These are phyloP conservation scores for Polydesmus complanatus DNA, from an alignment of 2,888 invertebrate genomes.

Conservation along the genomic window DNA sequence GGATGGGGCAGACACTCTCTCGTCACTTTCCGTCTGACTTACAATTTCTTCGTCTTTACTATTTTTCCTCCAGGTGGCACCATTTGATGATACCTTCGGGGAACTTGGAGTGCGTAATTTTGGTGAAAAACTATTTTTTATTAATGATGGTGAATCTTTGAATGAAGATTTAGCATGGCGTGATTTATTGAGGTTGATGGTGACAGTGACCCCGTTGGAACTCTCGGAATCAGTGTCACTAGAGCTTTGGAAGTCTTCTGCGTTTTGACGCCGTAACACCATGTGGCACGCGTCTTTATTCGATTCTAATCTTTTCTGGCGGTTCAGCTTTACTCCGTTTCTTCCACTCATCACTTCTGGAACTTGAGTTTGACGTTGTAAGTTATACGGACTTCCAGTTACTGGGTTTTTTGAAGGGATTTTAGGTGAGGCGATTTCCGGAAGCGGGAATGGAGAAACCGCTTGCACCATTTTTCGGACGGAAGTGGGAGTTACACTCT, in stretches of 20 bases:
- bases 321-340: background rate
- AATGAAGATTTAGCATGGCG: background rate
- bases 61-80: background rate
- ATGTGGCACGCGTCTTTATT: background rate
- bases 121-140: no score
- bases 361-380: background rate
- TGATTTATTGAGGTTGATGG: background rate
- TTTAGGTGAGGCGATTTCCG: background rate
- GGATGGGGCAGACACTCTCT: background rate
- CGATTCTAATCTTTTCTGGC: background rate
- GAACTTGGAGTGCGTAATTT: background rate
- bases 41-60: background rate
- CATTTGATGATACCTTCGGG: background rate
- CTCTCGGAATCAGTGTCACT: slow-evolving; percentile 12
- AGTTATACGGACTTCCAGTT: background rate
- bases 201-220: slow-evolving; percentile 6
- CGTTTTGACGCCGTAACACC: slow-evolving; percentile 4
- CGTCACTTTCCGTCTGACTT: background rate
- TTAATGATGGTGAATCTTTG: background rate
- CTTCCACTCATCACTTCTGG: background rate
- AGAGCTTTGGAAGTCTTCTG: slow-evolving; percentile 8
- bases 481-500: background rate
- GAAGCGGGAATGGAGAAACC: background rate
- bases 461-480: background rate
- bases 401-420: background rate